These are phyloP conservation scores for Trichogramma dendrolimi DNA, from an alignment of 2,888 invertebrate genomes.

Conservation along the genomic window DNA sequence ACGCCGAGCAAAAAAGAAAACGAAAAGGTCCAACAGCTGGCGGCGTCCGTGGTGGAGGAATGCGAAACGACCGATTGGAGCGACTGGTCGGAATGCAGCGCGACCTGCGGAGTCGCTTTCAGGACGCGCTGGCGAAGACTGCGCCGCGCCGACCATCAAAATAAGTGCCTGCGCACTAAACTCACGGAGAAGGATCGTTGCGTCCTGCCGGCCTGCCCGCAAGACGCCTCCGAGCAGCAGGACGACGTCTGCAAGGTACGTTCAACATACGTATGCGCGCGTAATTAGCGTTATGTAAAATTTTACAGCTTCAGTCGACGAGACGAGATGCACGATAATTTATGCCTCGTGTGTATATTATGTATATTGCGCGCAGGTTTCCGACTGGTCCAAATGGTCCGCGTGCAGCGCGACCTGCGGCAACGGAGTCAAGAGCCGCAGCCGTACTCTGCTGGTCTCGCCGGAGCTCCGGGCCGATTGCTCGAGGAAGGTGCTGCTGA, in stretches of 20 bases:
- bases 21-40: conserved; percentile 62
- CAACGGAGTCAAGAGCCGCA: conserved; percentile 69
- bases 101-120: conserved; percentile 77
- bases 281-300: not conserved
- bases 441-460: conserved; percentile 65
- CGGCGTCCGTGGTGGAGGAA: not conserved
- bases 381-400: conserved; percentile 88
- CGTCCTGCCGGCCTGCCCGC: conserved; percentile 66
- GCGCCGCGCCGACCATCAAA: conserved; percentile 67
- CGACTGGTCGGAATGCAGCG: conserved; percentile 88
- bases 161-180: conserved; percentile 74
- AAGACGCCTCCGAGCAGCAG: conserved; percentile 55
- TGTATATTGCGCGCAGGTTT: conserved; percentile 56
- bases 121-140: conserved; percentile 70
- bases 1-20: not conserved
- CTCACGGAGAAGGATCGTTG: conserved; percentile 78
- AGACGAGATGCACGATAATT: not conserved
- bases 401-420: conserved; percentile 88
- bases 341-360: not conserved
- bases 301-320: not conserved
- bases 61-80: conserved; percentile 73
- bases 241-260: conserved; percentile 59
- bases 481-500: conserved; percentile 64
- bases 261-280: not conserved
- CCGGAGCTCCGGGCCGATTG: conserved; percentile 60